These are phyloP conservation scores for Chondrilla cf. caribensis DNA, from an alignment of 37 sponge, comb jelly and placozoan genomes.

Conservation along the genomic window DNA sequence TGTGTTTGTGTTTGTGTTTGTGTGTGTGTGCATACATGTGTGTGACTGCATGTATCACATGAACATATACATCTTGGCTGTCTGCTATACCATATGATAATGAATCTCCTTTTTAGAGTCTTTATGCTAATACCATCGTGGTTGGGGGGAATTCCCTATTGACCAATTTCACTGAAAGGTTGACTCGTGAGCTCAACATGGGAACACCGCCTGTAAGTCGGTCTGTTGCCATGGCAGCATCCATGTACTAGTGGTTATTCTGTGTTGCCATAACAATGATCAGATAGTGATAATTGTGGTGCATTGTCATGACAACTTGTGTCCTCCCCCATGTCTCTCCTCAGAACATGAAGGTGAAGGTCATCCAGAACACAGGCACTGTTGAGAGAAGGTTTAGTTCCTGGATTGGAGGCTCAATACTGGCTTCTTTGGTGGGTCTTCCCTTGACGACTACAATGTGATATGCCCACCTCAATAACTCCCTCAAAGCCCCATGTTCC, in stretches of 20 bases:
- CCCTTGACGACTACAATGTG: neutral
- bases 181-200: conserved; percentile 65
- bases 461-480: neutral
- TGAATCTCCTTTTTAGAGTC: conserved; percentile 48
- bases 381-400: conserved; percentile 86
- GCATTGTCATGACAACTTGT: neutral
- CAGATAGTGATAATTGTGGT: neutral
- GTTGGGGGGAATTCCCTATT: conserved; percentile 88
- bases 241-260: neutral
- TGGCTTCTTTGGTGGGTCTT: conserved; percentile 84
- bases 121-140: conserved; percentile 73
- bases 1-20: too few relatives aligned
- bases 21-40: too few relatives aligned
- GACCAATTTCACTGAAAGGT: conserved; percentile 78
- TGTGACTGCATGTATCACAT: neutral
- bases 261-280: neutral
- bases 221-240: neutral
- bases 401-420: conserved; percentile 94
- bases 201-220: conserved; percentile 75
- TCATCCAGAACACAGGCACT: conserved; percentile 65
- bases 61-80: neutral
- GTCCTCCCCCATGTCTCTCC: neutral
- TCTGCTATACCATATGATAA: too few relatives aligned
- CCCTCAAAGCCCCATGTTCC: too few relatives aligned
- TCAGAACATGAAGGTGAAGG: conserved; percentile 76